These are phyloP conservation scores for Chouioia cunea DNA, from an alignment of 2,888 invertebrate species.

Conservation along the genomic window DNA sequence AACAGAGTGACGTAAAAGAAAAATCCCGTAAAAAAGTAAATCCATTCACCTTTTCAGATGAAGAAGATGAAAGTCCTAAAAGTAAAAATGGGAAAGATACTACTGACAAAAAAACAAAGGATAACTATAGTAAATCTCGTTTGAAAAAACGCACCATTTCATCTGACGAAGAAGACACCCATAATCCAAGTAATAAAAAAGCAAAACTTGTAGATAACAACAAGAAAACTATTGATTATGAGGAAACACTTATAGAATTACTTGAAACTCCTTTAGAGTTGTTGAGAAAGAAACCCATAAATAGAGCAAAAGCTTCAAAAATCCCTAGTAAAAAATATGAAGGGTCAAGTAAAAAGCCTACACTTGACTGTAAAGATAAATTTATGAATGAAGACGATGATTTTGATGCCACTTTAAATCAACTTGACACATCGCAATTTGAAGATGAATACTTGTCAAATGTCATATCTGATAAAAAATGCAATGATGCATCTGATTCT, in stretches of 20 bases:
- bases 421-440: slow-evolving; percentile 71
- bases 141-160: slow-evolving; percentile 62
- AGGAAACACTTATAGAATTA: slow-evolving; percentile 58
- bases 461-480: slow-evolving; percentile 47
- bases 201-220: slow-evolving; percentile 51
- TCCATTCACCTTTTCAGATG: slow-evolving; percentile 10
- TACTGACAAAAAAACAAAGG: slow-evolving; percentile 4
- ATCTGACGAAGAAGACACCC: slow-evolving; percentile 69
- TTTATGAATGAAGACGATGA: slow-evolving; percentile 77
- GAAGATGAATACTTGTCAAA: slow-evolving; percentile 66
- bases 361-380: slow-evolving; percentile 62
- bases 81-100: neutral
- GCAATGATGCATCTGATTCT: neutral
- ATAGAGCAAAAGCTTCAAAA: slow-evolving; percentile 71
- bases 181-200: slow-evolving; percentile 62
- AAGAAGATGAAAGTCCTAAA: slow-evolving; percentile 7
- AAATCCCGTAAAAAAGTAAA: slow-evolving; percentile 14
- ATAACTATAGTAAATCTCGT: slow-evolving; percentile 49
- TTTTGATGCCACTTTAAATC: slow-evolving; percentile 78
- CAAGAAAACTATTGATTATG: slow-evolving; percentile 56
- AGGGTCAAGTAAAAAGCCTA: neutral
- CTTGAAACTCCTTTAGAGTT: slow-evolving; percentile 70
- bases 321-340: slow-evolving; percentile 50
- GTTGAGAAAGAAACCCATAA: slow-evolving; percentile 76
- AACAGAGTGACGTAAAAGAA: neutral